Evolutionary conservation across 1,140 invertebrate genomes (phyloP).

Genomic region (Diprion similis): DNA sequence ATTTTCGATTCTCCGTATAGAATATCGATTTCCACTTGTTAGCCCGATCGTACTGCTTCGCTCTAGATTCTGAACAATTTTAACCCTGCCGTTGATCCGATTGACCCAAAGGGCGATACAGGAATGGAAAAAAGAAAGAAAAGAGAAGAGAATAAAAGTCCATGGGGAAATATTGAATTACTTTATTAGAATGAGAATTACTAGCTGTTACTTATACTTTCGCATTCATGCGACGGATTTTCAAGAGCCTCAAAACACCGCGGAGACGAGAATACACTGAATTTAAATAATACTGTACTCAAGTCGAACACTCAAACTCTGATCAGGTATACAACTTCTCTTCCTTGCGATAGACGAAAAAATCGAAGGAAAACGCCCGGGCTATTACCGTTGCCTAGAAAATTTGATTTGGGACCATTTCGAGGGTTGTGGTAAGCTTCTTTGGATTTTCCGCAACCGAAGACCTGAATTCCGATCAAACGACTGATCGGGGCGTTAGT

Average conservation of each 20-base stretch:
- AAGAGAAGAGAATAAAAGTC: no score
- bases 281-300: no score
- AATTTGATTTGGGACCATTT: background rate
- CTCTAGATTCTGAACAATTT: background rate
- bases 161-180: no score
- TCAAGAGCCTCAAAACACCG: no score
- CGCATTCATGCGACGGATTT: no score
- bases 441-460: background rate
- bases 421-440: conserved; percentile 7
- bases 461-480: conserved; percentile 3
- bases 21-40: background rate
- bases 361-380: background rate
- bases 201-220: no score
- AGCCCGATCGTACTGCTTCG: no score
- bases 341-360: background rate
- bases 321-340: background rate
- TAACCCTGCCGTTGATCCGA: background rate
- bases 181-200: no score
- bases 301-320: no score
- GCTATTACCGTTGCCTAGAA: background rate
- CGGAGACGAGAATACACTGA: no score
- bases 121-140: background rate
- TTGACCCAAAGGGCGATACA: background rate
- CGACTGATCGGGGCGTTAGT: background rate
- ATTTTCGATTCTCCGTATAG: no score